A percentile compares a stretch with the other conserved stretches of the same genome.
phyloP scores from a whole-genome alignment of 2,113 vertebrate genomes.

The Datnioides undecimradiatus region DNA sequence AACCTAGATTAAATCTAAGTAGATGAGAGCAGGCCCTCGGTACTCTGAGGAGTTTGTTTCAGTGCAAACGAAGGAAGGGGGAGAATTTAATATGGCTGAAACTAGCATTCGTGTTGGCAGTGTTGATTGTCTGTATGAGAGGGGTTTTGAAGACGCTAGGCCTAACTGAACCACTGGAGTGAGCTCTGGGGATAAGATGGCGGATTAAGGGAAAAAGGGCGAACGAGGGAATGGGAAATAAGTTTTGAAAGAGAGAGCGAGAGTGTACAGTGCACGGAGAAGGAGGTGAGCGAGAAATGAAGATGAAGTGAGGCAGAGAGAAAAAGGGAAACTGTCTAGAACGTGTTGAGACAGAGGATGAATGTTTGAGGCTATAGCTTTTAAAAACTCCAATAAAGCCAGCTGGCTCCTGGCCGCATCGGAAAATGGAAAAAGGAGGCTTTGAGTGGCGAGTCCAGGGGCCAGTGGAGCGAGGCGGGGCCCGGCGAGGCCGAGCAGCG shows the following conservation, averaged over 20 bases:
- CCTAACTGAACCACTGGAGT: constrained; percentile 58
- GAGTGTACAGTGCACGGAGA: neutral
- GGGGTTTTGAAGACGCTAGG: constrained; percentile 50
- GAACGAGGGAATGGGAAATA: constrained; percentile 9
- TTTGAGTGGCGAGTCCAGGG: constrained; percentile 59
- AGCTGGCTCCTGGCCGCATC: constrained; percentile 58
- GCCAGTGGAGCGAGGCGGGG: constrained; percentile 62
- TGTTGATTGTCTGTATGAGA: constrained; percentile 61
- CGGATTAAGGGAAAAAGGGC: constrained; percentile 58
- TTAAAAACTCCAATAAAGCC: constrained; percentile 70
- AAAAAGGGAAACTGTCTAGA: constrained; percentile 52
- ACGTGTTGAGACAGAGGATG: constrained; percentile 64
- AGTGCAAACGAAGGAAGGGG: constrained; percentile 9
- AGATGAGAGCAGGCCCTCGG: constrained; percentile 43
- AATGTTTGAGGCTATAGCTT: constrained; percentile 69
- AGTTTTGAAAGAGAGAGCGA: constrained; percentile 16
- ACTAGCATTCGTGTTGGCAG: constrained; percentile 49
- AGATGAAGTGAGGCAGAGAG: constrained; percentile 63
- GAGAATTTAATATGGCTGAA: constrained; percentile 67
- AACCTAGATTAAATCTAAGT: constrained; percentile 71
- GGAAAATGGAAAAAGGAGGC: constrained; percentile 67
- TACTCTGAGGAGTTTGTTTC: constrained; percentile 60
- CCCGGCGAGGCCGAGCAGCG: constrained; percentile 39
- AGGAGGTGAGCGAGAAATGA: constrained; percentile 45
- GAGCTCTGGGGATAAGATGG: constrained; percentile 67